Evolutionary conservation across 2,888 invertebrate species (phyloP).

Genomic region (Stenchaetothrips biformis): DNA sequence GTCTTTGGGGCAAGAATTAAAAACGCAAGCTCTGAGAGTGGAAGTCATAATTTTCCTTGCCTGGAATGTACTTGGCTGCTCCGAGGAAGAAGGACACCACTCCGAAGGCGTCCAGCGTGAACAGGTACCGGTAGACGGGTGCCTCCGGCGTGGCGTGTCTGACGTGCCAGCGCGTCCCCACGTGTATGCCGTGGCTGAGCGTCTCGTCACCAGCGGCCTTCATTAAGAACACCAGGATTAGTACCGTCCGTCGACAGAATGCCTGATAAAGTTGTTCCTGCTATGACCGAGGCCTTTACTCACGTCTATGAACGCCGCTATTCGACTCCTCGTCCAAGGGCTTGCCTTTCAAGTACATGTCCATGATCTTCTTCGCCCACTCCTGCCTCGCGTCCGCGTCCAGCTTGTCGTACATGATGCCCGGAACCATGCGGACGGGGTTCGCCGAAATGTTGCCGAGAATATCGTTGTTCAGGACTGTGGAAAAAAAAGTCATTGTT

Average conservation of each 20-base stretch:
- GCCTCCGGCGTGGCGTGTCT: not conserved
- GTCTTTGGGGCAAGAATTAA: no score
- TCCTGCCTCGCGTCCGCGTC: not conserved
- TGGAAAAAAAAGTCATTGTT: not conserved
- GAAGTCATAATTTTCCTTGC: not conserved
- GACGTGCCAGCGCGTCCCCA: not conserved
- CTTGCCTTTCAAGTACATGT: not conserved
- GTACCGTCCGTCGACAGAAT: no score
- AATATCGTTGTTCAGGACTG: not conserved
- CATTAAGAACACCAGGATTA: no score
- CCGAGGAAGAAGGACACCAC: not conserved
- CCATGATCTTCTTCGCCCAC: not conserved
- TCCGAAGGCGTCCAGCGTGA: constrained; percentile 25
- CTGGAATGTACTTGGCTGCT: not conserved
- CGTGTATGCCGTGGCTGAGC: not conserved
- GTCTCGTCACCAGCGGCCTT: not conserved
- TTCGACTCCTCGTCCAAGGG: no score
- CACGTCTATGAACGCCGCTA: no score
- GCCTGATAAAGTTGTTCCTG: no score
- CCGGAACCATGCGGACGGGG: constrained; percentile 10
- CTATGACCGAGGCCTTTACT: no score
- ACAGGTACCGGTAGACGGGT: constrained; percentile 27
- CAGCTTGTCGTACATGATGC: not conserved
- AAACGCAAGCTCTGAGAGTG: no score
- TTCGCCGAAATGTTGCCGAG: not conserved